Conservation (phyloP, 2,797 vertebrate species). For the Eurystomus glaucurus region DNA sequence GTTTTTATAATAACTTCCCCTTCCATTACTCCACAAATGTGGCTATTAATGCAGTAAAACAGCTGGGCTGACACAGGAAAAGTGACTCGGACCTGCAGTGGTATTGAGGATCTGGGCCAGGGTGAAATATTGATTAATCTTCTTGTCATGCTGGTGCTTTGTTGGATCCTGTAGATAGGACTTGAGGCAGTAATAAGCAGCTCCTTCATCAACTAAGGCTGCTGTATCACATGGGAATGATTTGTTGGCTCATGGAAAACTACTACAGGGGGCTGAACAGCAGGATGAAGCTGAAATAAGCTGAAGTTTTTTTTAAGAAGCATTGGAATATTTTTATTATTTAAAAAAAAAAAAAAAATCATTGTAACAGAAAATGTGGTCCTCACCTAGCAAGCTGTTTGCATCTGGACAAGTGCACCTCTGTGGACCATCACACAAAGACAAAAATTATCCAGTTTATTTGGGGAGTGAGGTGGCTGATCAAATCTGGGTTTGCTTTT, state of each 20-base stretch:
- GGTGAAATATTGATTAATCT: constrained; percentile 64
- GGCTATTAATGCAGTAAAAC: constrained; percentile 36
- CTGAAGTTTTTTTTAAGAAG: background rate
- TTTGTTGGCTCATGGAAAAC: constrained; percentile 26
- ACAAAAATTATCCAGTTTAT: background rate
- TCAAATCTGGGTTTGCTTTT: background rate
- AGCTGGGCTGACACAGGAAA: constrained; percentile 5
- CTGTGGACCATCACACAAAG: background rate
- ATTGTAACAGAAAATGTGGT: background rate
- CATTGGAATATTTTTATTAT: background rate
- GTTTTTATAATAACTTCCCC: constrained; percentile 61
- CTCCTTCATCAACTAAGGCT: background rate
- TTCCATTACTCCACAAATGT: constrained; percentile 42
- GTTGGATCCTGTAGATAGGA: constrained; percentile 19
- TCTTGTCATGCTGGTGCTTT: constrained; percentile 33
- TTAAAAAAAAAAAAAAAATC: background rate
- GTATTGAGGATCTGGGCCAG: constrained; percentile 24
- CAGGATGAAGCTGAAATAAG: constrained; percentile 31
- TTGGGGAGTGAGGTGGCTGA: background rate
- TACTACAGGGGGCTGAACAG: background rate
- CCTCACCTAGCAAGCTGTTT: background rate
- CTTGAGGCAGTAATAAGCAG: background rate
- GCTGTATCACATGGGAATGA: constrained; percentile 24
- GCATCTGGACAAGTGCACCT: background rate
- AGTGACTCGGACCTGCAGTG: background rate